Base-by-base conservation (phyloP, 2,888 invertebrate species). In the Allophyes oxyacanthae region DNA sequence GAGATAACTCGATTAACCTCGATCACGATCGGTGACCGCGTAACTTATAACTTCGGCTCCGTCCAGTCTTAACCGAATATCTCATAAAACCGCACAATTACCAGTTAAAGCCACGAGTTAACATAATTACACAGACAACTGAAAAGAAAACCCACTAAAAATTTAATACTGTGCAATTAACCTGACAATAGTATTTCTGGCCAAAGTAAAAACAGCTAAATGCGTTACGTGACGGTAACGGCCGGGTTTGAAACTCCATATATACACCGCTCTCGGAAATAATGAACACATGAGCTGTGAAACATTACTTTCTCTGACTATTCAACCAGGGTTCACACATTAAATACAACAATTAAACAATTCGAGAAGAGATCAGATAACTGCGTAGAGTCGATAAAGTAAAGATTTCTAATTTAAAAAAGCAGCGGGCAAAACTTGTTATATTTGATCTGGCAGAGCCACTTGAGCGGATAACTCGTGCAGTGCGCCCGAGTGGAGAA, bases 401-500 rank as follows among this genome's bases (percentile, higher is more conserved):
- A 68, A 73, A 70, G 69, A 65, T 83, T 83, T 82, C 79, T 84
- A 80, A 77, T 67, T 72, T 59, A 71, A 78, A 78, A 77, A 77
- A 73, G 66, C 33, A 44, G 68, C 66, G 54, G n/a, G 65, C 57
- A 56, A 66, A 81, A 81, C 78, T 70, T 68, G 78, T 73, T 77
- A 75, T 72, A 72, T 81, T 80, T 78, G 72, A 76, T 85, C 82
- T 80, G 80, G 79, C 71, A 61, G 58, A 66, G 56, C 56, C 54
- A 66, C 68, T 71, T 79, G 78, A 80, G 75, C 81, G 79, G 79
- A 82, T 79, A 78, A 73, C 75, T 78, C 77, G 79, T 79, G 80
- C 81, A 81, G 70, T 84, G 84, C 83, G 81, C 79, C 78, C 76
- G 81, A 82, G 79, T 73, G 79, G 84, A 91, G 90, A 91, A 89